Base-by-base conservation (phyloP, 2,797 vertebrate species). In the Neosalanx taihuensis region DNA sequence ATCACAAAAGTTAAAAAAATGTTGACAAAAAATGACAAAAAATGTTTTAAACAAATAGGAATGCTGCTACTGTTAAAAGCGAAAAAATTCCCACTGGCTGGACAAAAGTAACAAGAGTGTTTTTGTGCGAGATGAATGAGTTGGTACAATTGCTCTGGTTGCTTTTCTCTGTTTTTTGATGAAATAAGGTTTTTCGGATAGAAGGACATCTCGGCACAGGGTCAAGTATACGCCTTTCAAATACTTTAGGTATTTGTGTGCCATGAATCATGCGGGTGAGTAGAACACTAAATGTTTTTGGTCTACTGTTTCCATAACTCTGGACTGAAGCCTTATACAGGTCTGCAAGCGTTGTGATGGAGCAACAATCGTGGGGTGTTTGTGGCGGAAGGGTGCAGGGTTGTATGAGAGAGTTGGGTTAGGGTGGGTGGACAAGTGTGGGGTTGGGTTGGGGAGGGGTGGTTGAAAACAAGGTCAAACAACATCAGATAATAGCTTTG, bases 401-500 rank as follows among this genome's bases (percentile, higher is more conserved):
- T 46, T 56, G 51, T 56, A 23, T 59, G 56, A 20, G 31, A 12
- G 76, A 83, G 83, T 83, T 69, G 72, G 69, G 69, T 70, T 12
- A 74, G 60, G 17, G 83, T 78, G 81, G 12, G 31, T 77, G 73
- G 77, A 75, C 79, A 86, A 85, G 41, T 46, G 41, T 46, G 41
- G 41, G 41, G 10, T 46, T 46, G 2, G 41, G 9, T 46, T 46
- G 13, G 41, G 12, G 41, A 46, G 41, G 87, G 81, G 72, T 76
- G 76, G 82, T 73, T 76, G 80, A 83, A 89, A 88, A 90, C 87
- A 92, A 90, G 90, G 90, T 93, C 90, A 91, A 82, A 67, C 70
- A 81, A 82, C 79, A 84, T 80, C 26, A 76, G 78, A 78, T 82
- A 78, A 77, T 79, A 84, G 83, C 83, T 85, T 84, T 63, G 18